phyloP scores from a whole-genome alignment of 2,113 vertebrate genomes.

The Tapirus terrestris region DNA sequence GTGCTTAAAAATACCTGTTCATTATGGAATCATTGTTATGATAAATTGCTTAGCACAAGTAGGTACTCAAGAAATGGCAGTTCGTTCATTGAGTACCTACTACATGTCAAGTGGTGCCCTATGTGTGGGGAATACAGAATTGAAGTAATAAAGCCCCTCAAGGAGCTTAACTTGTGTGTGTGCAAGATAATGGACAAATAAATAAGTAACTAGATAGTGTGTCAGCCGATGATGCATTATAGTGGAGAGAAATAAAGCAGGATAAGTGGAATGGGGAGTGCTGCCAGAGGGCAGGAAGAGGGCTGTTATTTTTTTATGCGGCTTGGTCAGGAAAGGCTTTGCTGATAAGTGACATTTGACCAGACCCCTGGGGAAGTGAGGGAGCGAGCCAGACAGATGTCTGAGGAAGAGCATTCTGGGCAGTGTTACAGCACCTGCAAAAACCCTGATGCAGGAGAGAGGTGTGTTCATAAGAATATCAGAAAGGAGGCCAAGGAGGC shows the following conservation, averaged over 20 bases:
- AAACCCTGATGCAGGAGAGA: not conserved
- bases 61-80: not conserved
- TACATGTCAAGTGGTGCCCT: not conserved
- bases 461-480: not conserved
- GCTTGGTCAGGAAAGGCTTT: not conserved
- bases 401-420: not conserved
- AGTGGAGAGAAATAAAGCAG: not conserved
- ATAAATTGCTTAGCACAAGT: not conserved
- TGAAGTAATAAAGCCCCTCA: not conserved
- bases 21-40: not conserved
- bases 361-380: not conserved
- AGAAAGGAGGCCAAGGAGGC: not conserved
- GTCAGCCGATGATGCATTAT: not conserved
- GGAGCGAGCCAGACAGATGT: not conserved
- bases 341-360: constrained; percentile 3
- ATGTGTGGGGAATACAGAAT: not conserved
- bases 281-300: not conserved
- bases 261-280: not conserved
- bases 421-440: not conserved
- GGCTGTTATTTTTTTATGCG: not conserved
- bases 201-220: not conserved
- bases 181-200: not conserved
- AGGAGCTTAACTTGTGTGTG: not conserved
- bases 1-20: not conserved
- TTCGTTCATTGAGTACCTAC: not conserved